Percentiles rank a stretch among this genome's conserved stretches.
phyloP scores from a whole-genome alignment of 2,888 invertebrate genomes.

The Apodemia zela region DNA sequence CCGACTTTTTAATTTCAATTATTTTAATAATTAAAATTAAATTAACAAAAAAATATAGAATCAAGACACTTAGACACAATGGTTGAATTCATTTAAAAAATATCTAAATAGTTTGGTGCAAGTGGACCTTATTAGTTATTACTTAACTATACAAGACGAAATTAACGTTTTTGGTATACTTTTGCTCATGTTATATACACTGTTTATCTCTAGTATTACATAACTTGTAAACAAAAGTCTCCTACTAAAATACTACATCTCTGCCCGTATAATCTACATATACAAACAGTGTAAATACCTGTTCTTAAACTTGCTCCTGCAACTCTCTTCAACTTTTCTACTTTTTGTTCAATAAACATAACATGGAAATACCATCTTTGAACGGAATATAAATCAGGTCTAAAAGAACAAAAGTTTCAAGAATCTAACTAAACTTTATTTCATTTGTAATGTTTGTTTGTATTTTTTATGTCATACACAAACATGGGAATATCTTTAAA shows the following conservation, averaged over 20 bases:
- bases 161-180: too few species aligned
- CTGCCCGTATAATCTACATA: constrained; percentile 69
- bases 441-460: not conserved
- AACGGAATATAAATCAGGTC: constrained; percentile 4
- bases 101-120: too few species aligned
- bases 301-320: constrained; percentile 77
- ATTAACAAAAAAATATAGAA: too few species aligned
- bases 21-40: too few species aligned
- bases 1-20: too few species aligned
- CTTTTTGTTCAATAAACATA: constrained; percentile 78
- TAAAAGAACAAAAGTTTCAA: constrained; percentile 2
- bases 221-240: constrained; percentile 30
- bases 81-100: too few species aligned
- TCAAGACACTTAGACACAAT: too few species aligned
- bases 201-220: constrained; percentile 16
- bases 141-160: too few species aligned
- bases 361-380: constrained; percentile 53
- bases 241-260: not conserved
- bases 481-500: not conserved
- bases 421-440: not conserved
- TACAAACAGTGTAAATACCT: constrained; percentile 78
- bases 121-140: too few species aligned
- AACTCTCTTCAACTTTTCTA: constrained; percentile 78
- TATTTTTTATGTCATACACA: not conserved
- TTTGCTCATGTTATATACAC: too few species aligned